Conservation (phyloP, 2,113 vertebrate genomes). For the Cyrtonyx montezumae region DNA sequence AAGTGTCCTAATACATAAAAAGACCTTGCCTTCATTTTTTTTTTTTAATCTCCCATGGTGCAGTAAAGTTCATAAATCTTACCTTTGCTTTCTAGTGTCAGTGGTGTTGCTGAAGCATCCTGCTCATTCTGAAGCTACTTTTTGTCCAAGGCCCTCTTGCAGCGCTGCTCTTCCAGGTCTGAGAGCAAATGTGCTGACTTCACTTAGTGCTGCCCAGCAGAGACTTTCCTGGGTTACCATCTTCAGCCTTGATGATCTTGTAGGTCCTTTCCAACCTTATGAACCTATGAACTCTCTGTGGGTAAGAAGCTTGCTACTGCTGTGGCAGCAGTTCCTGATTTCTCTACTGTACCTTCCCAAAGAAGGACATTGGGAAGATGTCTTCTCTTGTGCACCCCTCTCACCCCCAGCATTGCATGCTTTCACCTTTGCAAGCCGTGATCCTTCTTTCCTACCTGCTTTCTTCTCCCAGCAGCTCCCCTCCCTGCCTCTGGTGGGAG, state of each 20-base stretch:
- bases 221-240: background rate
- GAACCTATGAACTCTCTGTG: accelerated
- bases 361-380: background rate
- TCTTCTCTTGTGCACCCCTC: accelerated
- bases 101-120: background rate
- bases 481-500: too few relatives aligned
- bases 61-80: background rate
- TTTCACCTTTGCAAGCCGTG: background rate
- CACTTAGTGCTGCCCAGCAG: background rate
- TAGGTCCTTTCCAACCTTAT: too few relatives aligned
- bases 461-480: background rate
- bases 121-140: background rate
- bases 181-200: background rate
- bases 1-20: background rate
- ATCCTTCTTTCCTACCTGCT: background rate
- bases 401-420: accelerated
- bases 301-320: too few relatives aligned
- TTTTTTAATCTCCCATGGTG: background rate
- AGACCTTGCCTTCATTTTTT: background rate
- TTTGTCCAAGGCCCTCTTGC: accelerated
- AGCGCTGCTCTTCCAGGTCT: accelerated
- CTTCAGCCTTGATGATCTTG: too few relatives aligned
- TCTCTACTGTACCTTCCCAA: background rate
- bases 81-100: background rate
- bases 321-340: background rate